Conservation (phyloP, 2,888 invertebrate genomes). For the Crioceris asparagi region DNA sequence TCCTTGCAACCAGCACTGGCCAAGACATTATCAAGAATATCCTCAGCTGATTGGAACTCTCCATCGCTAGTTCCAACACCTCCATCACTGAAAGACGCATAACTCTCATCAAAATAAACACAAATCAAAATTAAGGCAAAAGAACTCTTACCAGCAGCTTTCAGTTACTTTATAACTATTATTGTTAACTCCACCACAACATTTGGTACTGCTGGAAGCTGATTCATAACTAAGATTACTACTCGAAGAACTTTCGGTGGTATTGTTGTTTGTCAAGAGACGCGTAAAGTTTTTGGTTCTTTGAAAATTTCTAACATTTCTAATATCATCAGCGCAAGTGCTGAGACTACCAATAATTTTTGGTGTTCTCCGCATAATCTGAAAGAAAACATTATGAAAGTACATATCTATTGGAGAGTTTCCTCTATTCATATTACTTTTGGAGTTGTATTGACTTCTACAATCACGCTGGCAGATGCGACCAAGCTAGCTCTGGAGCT, state of each 20-base stretch:
- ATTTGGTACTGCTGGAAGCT: conserved; percentile 35
- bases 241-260: conserved; percentile 31
- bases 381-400: conserved; percentile 1
- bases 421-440: conserved; percentile 22
- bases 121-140: background rate
- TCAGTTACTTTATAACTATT: conserved; percentile 19
- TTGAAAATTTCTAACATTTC: conserved; percentile 45
- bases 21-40: conserved; percentile 38
- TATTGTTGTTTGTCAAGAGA: conserved; percentile 21
- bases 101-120: no score
- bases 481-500: conserved; percentile 56
- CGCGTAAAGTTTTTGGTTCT: conserved; percentile 33
- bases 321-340: conserved; percentile 54
- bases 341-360: conserved; percentile 54
- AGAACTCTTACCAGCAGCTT: conserved; percentile 21
- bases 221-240: conserved; percentile 44
- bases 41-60: conserved; percentile 46
- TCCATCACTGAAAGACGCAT: conserved; percentile 9
- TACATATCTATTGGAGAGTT: no score
- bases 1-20: conserved; percentile 35
- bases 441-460: conserved; percentile 23
- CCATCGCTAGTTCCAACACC: conserved; percentile 26
- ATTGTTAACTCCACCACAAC: conserved; percentile 20
- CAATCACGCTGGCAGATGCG: conserved; percentile 36
- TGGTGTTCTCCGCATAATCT: conserved; percentile 51